These are phyloP conservation scores for Carpatolechia fugitivella DNA, from an alignment of 2,888 invertebrate genomes.

Conservation along the genomic window DNA sequence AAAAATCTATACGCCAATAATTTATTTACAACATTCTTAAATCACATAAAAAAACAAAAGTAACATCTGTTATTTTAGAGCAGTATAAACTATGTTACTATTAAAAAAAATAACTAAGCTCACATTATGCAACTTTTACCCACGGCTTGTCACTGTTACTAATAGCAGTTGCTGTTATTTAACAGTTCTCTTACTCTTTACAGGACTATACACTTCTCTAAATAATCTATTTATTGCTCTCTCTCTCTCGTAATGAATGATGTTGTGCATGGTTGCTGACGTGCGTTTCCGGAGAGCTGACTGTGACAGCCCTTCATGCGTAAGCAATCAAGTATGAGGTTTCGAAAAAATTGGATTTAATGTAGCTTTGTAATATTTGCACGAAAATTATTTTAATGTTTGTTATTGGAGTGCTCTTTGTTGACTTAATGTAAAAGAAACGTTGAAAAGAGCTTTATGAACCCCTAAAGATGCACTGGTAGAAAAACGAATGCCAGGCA, in stretches of 20 bases:
- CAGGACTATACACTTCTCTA: conserved; percentile 4
- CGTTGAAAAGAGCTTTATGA: too few relatives aligned
- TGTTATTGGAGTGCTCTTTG: background rate
- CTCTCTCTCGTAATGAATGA: conserved; percentile 63
- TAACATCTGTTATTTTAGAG: too few relatives aligned
- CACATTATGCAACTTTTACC: too few relatives aligned
- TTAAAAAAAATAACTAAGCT: too few relatives aligned
- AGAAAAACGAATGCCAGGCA: too few relatives aligned
- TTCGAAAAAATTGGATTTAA: background rate
- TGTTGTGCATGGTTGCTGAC: conserved; percentile 64
- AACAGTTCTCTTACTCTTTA: background rate
- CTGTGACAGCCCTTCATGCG: conserved; percentile 52
- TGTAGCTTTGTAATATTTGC: background rate
- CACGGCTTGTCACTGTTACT: background rate
- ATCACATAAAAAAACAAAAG: too few relatives aligned
- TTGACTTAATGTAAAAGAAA: too few relatives aligned
- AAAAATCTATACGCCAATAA: too few relatives aligned
- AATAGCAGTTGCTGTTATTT: background rate
- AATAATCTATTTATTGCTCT: conserved; percentile 68
- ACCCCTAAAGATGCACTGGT: too few relatives aligned
- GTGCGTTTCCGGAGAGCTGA: conserved; percentile 51
- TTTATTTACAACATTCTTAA: too few relatives aligned
- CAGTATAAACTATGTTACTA: too few relatives aligned
- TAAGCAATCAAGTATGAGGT: conserved; percentile 54
- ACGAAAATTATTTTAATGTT: background rate